Base-by-base conservation (phyloP, 2,113 vertebrate genomes). In the Eptatretus burgeri region DNA sequence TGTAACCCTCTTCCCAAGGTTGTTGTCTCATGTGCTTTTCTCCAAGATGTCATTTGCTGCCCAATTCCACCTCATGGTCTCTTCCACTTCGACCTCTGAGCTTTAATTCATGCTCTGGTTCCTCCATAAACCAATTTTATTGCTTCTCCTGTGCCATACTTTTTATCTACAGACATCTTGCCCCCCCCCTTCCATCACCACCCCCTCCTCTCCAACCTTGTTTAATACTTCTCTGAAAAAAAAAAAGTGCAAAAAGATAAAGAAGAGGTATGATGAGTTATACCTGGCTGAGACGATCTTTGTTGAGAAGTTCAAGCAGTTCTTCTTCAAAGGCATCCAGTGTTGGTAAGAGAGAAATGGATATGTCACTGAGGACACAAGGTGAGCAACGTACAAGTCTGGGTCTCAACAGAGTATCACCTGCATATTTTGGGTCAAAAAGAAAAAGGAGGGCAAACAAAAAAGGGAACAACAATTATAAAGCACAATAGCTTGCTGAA, bases 241-340 rank as follows among this genome's bases (percentile, higher is more conserved):
- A 19, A 56, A 4, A 56, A 56, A 16, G 53, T 56, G 53, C 14
- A 56, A 56, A 56, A 8, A 56, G 56, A 17, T n/a, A 10, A 60
- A 11, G 56, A n/a, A 17, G 56, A 12, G 10, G 56, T 17, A 12
- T 9, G 14, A 50, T 52, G 49, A n/a, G 14, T n/a, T 73, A 71
- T 74, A 94, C 87, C 77, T 80, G 80, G 64, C 73, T 77, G 12
- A 80, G 73, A 69, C 75, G 75, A 68, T 94, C 89, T 0, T 66
- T 70, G 69, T 72, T 74, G 18, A 94, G 72, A 2, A 79, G 74
- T 18, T 76, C 75, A 71, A 86, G 73, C 64, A 95, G 77, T 12
- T 83, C 79, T 49, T 78, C 79, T 74, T 98, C 86, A 2, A 93
- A 98, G 27, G 72, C 78, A 73, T 88, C 81, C 51, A 93, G 51